Evolutionary conservation across 2,888 invertebrate species (phyloP).

Genomic region (Linnaemya tessellans): DNA sequence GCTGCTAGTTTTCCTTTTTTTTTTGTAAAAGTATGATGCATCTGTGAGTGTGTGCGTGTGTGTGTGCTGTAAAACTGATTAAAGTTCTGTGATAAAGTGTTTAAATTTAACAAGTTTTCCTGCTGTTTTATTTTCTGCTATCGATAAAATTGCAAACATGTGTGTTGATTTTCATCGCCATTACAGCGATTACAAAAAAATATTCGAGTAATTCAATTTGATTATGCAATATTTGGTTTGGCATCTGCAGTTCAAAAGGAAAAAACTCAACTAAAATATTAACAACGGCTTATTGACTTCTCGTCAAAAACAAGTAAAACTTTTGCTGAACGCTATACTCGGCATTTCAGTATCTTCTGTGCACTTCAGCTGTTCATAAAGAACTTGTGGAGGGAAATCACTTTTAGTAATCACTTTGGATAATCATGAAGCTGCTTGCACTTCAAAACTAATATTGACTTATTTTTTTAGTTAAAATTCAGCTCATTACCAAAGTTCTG

Average conservation of each 20-base stretch:
- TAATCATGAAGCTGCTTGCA: too few relatives aligned
- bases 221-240: constrained; percentile 20
- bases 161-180: constrained; percentile 68
- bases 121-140: constrained; percentile 47
- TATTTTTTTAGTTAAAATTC: too few relatives aligned
- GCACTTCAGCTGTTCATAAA: too few relatives aligned
- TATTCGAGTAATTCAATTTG: constrained; percentile 40
- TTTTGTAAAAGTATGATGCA: background rate
- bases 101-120: constrained; percentile 64
- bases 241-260: background rate
- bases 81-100: constrained; percentile 60
- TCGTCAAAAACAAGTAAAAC: background rate
- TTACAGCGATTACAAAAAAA: constrained; percentile 20
- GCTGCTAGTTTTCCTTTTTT: background rate
- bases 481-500: too few relatives aligned
- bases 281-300: constrained; percentile 31
- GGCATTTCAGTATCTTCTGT: too few relatives aligned
- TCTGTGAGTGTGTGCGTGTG: background rate
- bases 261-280: constrained; percentile 11
- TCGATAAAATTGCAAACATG: constrained; percentile 65
- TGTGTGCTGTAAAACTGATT: constrained; percentile 55
- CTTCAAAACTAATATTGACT: too few relatives aligned
- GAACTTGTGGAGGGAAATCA: too few relatives aligned
- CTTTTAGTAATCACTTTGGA: too few relatives aligned
- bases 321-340: background rate